Evolutionary conservation across 1,140 invertebrate species (phyloP).

Genomic region (Periplaneta americana): DNA sequence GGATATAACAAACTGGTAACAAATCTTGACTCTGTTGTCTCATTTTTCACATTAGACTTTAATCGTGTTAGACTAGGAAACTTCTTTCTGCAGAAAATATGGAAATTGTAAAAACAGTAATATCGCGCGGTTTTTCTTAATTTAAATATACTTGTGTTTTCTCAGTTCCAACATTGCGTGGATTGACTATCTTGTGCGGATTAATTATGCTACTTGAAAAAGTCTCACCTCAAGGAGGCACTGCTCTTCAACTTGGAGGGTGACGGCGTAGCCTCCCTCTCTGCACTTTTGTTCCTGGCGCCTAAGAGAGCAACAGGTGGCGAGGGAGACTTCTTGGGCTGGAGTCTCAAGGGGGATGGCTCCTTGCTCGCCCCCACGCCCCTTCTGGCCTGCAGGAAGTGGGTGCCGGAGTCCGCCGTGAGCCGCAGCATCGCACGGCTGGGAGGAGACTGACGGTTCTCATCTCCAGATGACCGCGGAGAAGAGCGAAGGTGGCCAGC

Average conservation of each 20-base stretch:
- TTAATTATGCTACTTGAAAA: no score
- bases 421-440: conserved; percentile 26
- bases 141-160: no score
- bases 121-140: no score
- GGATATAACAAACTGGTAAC: no score
- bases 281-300: background rate
- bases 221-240: background rate
- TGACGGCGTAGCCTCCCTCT: background rate
- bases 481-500: background rate
- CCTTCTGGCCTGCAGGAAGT: conserved; percentile 32
- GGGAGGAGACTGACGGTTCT: conserved; percentile 15
- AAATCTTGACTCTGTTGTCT: no score
- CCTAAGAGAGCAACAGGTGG: background rate
- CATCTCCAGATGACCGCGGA: background rate
- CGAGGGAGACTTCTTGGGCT: background rate
- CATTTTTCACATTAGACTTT: no score
- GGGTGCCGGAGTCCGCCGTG: conserved; percentile 14
- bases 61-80: no score
- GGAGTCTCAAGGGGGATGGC: background rate
- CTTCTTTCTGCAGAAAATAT: no score
- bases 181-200: no score
- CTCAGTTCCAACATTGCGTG: no score
- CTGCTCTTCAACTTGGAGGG: background rate
- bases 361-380: conserved; percentile 10
- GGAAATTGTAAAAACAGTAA: no score